Base-by-base conservation (phyloP, 2,797 vertebrate species). In the Pseudochirops corinnae region DNA sequence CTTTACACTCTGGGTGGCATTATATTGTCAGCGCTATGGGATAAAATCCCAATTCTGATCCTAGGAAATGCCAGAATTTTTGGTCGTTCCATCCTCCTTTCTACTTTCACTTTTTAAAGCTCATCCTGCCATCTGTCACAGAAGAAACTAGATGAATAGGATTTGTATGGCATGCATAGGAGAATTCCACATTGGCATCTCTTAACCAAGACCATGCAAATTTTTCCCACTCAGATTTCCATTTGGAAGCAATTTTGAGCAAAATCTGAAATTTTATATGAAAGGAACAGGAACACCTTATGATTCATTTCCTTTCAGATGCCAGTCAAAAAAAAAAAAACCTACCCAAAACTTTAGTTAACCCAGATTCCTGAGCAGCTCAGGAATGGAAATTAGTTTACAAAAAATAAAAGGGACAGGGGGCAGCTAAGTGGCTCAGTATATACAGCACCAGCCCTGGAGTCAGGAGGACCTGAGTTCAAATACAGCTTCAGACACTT, bases 271-370 rank as follows among this genome's bases (percentile, higher is more conserved):
- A 60, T 12, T 82, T 93, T 94, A 95, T 82, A 50, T 94, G 90
- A 91, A 67, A 12, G 9, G 16, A 56, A 2, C 11, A 60, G 50
- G 74, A 96, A 33, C 13, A 92, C 26, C 31, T 92, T 39, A 95
- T 82, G 28, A 7, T 91, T 92, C 57, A 56, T 91, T 92, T 93
- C 55, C 21, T 31, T 2, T 91, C 28, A 92, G 10, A 56, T 46
- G 96, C 91, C 92, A 90, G 95, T 46, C 55, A 93, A 56, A 56
- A 55, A 58, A n/a, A 14, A 33, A 94, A 94, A 93, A 46, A 93
- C 60, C 55, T 1, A 14, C 46, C 26, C 24, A 29, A 96, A 56
- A 26, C 92, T 33, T 26, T 92, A 16, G 9, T 93, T 92, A n/a
- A 46, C 87, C 52, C 26, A 90, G 50, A 31, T 90, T 90, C 50